A percentile compares a stretch with the other conserved stretches of the same genome.
These are phyloP conservation scores for Halcyon senegalensis DNA, from an alignment of 2,113 vertebrate genomes.

Conservation along the genomic window DNA sequence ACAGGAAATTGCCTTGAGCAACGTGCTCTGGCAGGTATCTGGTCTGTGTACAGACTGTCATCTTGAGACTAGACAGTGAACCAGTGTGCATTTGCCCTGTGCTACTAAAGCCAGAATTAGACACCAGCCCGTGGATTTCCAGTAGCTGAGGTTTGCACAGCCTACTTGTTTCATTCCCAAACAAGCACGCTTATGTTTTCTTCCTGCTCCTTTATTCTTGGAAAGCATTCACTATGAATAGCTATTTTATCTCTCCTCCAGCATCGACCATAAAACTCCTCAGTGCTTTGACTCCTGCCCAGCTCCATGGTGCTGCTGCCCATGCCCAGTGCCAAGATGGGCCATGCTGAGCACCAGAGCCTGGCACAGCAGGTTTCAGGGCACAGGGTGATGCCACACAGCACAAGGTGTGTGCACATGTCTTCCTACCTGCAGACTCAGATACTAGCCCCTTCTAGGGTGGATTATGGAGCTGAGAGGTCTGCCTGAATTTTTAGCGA, in stretches of 20 bases:
- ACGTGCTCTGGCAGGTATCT: constrained; percentile 59
- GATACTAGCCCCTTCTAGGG: background rate
- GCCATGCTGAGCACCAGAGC: background rate
- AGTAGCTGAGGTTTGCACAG: constrained; percentile 14
- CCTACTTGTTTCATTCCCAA: background rate
- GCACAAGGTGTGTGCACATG: background rate
- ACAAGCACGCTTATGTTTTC: constrained; percentile 38
- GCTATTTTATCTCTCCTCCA: background rate
- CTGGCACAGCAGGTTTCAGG: background rate
- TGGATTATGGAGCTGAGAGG: background rate
- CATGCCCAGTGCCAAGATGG: background rate
- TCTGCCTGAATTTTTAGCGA: background rate
- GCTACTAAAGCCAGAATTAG: background rate
- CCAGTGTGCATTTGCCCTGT: background rate
- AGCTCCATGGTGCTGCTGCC: background rate
- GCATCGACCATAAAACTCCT: background rate
- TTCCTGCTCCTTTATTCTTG: constrained; percentile 29
- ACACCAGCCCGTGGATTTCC: background rate
- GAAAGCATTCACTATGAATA: constrained; percentile 24
- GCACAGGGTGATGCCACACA: background rate
- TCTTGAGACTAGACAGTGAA: background rate
- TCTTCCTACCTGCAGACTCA: background rate
- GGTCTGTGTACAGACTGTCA: constrained; percentile 18
- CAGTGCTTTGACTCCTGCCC: background rate
- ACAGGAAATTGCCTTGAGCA: constrained; percentile 66